Evolutionary conservation across 1,140 invertebrate species (phyloP), one percentile per base, ranked within the genome.

Genomic region (Hycleus phaleratus): DNA sequence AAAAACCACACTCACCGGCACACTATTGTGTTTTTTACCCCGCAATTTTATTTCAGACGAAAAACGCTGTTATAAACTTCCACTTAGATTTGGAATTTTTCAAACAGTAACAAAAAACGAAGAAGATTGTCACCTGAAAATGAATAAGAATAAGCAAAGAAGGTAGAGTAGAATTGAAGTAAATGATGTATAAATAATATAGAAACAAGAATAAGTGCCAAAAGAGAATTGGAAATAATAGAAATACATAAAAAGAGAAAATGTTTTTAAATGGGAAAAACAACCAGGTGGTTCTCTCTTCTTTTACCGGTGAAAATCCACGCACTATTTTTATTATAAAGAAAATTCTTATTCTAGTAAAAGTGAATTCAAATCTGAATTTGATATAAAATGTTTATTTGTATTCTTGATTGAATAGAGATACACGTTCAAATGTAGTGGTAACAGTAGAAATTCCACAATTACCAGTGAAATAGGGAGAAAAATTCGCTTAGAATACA

Each of bases 181-280:
- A 60, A 63, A 63, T 63, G 61, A 59, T 48, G 60, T 53, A 63
- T 63, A 63, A 63, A 63, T 63, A 60, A 60, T 60, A 63, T 54
- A 63, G 60, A 60, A 63, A 32, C 4, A 53, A 54, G 54, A 56
- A 60, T 51, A 63, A 63, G 57, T 57, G 61, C 58, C 46, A 60
- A 56, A 46, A 60, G 61, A 56, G 56, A 63, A 63, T 63, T 60
- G 59, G 57, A 58, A 63, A 50, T 63, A 63, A 63, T 63, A 63
- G 46, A 42, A 53, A 53, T 53, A 53, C 32, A 32, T 7, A 32
- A 32, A 32, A 32, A 32, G 7, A 32, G 43, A 45, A 42, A 53
- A 45, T 45, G 51, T 53, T 53, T 47, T 53, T 53, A 53, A 45
- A 53, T 52, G 51, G 51, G 32, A 46, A 53, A 53, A 32, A 38